Conservation (phyloP, 1,140 invertebrate species). For the Heliconius hewitsoni region DNA sequence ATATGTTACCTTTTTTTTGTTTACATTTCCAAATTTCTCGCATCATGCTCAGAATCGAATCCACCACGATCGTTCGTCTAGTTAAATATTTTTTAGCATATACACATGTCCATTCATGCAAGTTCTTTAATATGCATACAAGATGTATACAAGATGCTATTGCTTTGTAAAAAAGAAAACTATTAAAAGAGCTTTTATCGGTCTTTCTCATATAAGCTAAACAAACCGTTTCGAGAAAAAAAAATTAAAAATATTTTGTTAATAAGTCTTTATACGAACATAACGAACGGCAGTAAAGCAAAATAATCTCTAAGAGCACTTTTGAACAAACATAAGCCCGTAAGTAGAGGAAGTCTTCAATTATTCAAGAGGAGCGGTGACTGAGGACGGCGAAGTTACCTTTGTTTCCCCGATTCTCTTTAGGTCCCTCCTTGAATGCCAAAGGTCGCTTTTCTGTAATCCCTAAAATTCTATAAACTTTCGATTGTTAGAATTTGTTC, state of each 20-base stretch:
- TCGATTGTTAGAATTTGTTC: conserved; percentile 24
- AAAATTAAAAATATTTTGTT: neutral
- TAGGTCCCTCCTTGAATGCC: conserved; percentile 33
- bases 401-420: conserved; percentile 24
- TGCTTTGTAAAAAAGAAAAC: too few relatives aligned
- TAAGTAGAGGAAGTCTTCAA: conserved; percentile 26
- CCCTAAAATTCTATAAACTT: conserved; percentile 27
- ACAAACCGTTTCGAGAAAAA: neutral
- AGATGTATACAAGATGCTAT: too few relatives aligned
- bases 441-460: conserved; percentile 32
- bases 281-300: conserved; percentile 13
- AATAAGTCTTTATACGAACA: neutral
- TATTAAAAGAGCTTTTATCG: too few relatives aligned
- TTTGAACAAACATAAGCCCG: conserved; percentile 18
- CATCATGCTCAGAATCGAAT: too few relatives aligned
- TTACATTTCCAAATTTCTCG: too few relatives aligned
- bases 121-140: too few relatives aligned
- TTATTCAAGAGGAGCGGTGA: conserved; percentile 28
- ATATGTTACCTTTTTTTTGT: too few relatives aligned
- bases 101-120: too few relatives aligned
- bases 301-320: conserved; percentile 23
- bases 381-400: conserved; percentile 23
- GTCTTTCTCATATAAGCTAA: too few relatives aligned
- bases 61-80: too few relatives aligned
- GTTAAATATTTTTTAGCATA: too few relatives aligned